Evolutionary conservation across 2,113 vertebrate species (phyloP).

Genomic region (Rhinolophus ferrumequinum): DNA sequence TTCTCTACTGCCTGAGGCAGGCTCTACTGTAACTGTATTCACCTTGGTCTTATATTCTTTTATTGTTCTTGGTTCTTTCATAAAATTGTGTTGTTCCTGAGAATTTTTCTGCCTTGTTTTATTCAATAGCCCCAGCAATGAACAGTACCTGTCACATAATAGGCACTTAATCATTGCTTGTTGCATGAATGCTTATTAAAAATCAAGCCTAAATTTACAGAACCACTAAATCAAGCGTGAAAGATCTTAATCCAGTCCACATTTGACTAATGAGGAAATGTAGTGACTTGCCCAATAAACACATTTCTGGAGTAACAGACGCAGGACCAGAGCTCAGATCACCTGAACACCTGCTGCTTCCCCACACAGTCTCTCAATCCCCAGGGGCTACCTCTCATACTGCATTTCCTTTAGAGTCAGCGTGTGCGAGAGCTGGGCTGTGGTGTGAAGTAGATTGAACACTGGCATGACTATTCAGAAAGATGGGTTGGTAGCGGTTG

Average conservation of each 20-base stretch:
- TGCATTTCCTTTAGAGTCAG: background rate
- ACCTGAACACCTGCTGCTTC: too few species aligned
- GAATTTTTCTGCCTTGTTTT: background rate
- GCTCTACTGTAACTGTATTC: rapidly evolving
- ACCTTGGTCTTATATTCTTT: background rate
- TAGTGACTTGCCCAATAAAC: background rate
- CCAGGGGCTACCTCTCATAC: background rate
- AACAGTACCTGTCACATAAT: background rate
- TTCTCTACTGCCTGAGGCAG: background rate
- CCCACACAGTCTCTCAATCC: rapidly evolving
- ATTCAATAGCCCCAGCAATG: background rate
- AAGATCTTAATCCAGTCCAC: background rate
- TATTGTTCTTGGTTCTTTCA: background rate
- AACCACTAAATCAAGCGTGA: background rate
- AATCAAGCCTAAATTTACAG: background rate
- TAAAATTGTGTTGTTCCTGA: background rate
- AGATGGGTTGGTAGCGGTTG: too few species aligned
- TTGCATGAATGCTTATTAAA: background rate
- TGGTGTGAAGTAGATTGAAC: background rate
- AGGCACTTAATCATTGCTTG: background rate
- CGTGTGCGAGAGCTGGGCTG: background rate
- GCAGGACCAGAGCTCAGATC: background rate
- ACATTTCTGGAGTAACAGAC: background rate
- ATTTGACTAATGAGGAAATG: background rate
- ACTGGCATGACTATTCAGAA: background rate